Evolutionary conservation across 2,888 invertebrate species (phyloP).

Genomic region (Cerastis leucographa): DNA sequence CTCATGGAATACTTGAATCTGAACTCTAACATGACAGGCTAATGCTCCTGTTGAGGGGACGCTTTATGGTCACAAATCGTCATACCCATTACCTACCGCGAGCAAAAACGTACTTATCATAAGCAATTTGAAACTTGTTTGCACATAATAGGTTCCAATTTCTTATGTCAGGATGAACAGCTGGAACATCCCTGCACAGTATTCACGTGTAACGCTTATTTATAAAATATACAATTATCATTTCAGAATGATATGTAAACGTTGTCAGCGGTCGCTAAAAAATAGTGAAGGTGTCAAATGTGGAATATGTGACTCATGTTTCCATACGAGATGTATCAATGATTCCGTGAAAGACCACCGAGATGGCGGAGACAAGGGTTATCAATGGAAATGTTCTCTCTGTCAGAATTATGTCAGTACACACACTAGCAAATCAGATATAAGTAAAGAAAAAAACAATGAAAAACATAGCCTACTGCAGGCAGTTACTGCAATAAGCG

Average conservation of each 20-base stretch:
- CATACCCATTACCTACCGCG: neutral
- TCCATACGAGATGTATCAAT: conserved; percentile 70
- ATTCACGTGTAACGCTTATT: neutral
- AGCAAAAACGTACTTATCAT: neutral
- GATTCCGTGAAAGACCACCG: conserved; percentile 64
- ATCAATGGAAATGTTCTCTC: conserved; percentile 79
- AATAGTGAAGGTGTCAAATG: conserved; percentile 75
- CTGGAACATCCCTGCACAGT: neutral
- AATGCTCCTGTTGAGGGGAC: neutral
- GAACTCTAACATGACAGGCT: neutral
- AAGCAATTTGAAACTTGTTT: neutral
- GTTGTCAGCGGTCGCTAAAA: conserved; percentile 74
- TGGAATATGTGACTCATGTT: conserved; percentile 74
- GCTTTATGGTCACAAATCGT: neutral
- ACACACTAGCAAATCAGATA: conserved; percentile 50
- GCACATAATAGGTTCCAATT: too few relatives aligned
- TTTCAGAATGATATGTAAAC: conserved; percentile 77
- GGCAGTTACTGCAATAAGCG: conserved; percentile 74
- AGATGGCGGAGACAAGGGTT: conserved; percentile 76
- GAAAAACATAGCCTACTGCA: conserved; percentile 66
- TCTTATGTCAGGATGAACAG: neutral
- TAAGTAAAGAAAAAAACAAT: conserved; percentile 63
- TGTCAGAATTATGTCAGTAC: conserved; percentile 74
- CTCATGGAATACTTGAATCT: neutral
- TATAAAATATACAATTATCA: conserved; percentile 2